Percentiles rank a stretch among this genome's conserved stretches.
These are phyloP conservation scores for Tetragnatha montana DNA, from an alignment of 2,888 invertebrate species.

Conservation along the genomic window DNA sequence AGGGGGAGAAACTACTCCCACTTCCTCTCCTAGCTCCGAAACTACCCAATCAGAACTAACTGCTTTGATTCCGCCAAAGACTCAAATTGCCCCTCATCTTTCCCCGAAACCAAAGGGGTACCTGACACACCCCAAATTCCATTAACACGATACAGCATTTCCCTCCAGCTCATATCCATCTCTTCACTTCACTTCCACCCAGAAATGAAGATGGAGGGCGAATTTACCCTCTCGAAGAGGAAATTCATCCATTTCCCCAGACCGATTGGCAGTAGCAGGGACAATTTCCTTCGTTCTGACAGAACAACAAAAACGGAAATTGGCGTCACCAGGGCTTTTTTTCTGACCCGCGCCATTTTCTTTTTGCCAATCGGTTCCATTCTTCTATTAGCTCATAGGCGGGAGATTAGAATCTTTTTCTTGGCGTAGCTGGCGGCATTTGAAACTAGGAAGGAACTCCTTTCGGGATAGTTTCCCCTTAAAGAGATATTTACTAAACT, in stretches of 20 bases:
- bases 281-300: constrained; percentile 60
- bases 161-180: not conserved
- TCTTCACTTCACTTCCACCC: not conserved
- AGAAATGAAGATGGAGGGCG: not conserved
- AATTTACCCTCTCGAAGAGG: constrained; percentile 39
- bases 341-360: not conserved
- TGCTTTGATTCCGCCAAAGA: not conserved
- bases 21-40: not conserved
- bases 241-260: constrained; percentile 66
- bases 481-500: not conserved
- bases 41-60: not conserved
- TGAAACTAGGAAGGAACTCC: not conserved
- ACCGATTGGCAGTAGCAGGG: constrained; percentile 44
- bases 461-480: constrained; percentile 3
- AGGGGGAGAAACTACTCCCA: not conserved
- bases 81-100: not conserved
- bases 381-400: constrained; percentile 29
- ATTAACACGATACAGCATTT: constrained; percentile 33
- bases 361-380: constrained; percentile 18
- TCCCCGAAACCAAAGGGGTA: not conserved
- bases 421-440: not conserved
- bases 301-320: constrained; percentile 61
- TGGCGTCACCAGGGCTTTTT: constrained; percentile 37
- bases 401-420: constrained; percentile 31
- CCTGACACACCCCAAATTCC: constrained; percentile 14